Evolutionary conservation across 2,797 vertebrate genomes (phyloP), one percentile per base, ranked within the genome.

Genomic region (Pelobates cultripes): DNA sequence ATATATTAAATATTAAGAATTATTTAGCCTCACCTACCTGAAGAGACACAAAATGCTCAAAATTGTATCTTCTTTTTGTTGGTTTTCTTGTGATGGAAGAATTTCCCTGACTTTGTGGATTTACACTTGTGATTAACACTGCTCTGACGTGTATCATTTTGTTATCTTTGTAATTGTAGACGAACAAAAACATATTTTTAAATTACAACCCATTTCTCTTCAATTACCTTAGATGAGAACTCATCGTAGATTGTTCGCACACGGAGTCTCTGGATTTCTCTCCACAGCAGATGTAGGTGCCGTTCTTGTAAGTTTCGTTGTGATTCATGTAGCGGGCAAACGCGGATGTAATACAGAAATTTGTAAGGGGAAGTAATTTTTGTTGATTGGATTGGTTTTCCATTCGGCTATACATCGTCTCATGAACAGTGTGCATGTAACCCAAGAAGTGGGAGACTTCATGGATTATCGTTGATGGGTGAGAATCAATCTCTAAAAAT

Each of bases 261-360:
- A 74, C 40, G 13, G 72, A 14, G 55, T 74, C 72, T 8, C 55
- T 15, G 12, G 41, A 43, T 14, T 6, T 61, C 72, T 74, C 72
- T 2, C 72, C 53, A 43, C 72, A 74, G 72, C 72, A 74, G 53
- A 4, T 14, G 41, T 74, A 74, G 5, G 72, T 41, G 2, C 72
- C 72, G 40, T 74, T 17, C 3, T 3, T n/a, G 40, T 61, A 74
- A 7, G 4, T 0, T n/a, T 1, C 53, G 2, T 2, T 43, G 40
- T 74, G 72, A 43, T 43, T 43, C 72, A 74, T 74, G 8, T 13
- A 41, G 4, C 13, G 0, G 40, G 47, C 17, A 55, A 74, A 44
- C 14, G 71, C 71, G 3, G 2, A 8, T 6, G 28, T n/a, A 9
- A 73, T 73, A 4, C 1, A 2, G 12, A 41, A 8, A 14, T 17